Evolutionary conservation across 1,140 invertebrate species (phyloP), one percentile per base, ranked within the genome.

Genomic region (Bombus turneri): DNA sequence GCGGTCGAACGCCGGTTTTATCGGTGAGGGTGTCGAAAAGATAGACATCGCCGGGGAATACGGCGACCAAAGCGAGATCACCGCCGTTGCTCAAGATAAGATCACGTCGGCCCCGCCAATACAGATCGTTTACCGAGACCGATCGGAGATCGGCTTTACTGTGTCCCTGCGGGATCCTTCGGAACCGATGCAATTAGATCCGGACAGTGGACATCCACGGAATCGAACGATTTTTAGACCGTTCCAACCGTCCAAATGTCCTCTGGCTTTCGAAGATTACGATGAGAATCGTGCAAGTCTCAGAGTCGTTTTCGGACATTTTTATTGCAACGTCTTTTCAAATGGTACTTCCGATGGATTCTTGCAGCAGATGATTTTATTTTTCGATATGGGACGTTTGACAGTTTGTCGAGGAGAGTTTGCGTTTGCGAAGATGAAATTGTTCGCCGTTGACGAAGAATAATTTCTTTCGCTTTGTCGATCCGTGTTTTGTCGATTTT

Each of bases 1-100:
- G 76, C 74, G 78, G 31, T 69, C 77, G 73, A 74, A 88, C 68
- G 81, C 75, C 74, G 88, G 88, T 87, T 90, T 90, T 90, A 90
- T 90, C 87, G 87, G 87, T 22, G 76, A 89, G 88, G 86, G 89
- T 90, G 89, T 89, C 86, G 89, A 85, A 80, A 90, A 90, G 89
- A 90, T 90, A 90, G 80, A 90, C 89, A 90, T 90, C 89, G 89
- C 37, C 83, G 57, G 78, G 72, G 89, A 87, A 87, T 85, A 88
- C 81, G 85, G 81, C 83, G 86, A 90, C 87, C 88, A 85, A 89
- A 89, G 87, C 88, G 89, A 89, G 88, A 87, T 90, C 82, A 89
- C 89, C 87, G 88, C 77, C 83, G 72, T 82, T 28, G 82, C 73
- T 10, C 66, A 41, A 57, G 89, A 90, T 90, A 90, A 90, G 74